Conservation (phyloP, 1,140 invertebrate genomes). For the Heterodera carotae region DNA sequence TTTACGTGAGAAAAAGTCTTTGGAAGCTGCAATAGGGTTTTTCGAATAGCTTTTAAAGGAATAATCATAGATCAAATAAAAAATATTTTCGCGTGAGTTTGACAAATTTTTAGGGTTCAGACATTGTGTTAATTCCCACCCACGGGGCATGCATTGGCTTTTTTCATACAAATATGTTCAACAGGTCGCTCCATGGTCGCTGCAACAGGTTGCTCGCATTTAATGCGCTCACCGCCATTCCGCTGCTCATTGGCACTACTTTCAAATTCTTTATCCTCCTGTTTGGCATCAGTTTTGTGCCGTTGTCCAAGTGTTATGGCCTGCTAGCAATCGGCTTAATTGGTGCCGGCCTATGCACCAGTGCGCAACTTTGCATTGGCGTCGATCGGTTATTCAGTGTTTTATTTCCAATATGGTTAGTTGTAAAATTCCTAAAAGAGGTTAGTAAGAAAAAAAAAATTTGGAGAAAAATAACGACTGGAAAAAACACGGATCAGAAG, state of each 20-base stretch:
- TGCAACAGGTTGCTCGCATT: conserved; percentile 19
- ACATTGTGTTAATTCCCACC: neutral
- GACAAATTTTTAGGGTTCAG: neutral
- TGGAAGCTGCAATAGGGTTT: no score
- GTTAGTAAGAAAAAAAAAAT: no score
- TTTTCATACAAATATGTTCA: neutral
- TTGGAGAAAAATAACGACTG: no score
- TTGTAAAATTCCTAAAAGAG: no score
- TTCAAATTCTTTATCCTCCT: conserved; percentile 15
- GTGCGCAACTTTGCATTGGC: conserved; percentile 26
- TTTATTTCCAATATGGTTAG: conserved; percentile 29
- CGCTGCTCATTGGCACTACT: neutral
- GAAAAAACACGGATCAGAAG: no score
- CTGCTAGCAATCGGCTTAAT: conserved; percentile 1
- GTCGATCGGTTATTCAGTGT: conserved; percentile 15
- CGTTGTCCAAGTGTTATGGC: conserved; percentile 6
- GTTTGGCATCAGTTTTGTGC: neutral
- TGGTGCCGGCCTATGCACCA: conserved; percentile 1
- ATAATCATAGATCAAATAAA: no score
- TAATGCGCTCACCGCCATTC: conserved; percentile 13
- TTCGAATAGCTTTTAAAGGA: no score
- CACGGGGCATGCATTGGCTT: no score
- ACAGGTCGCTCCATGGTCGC: conserved; percentile 9
- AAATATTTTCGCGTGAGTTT: no score
- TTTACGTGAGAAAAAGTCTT: no score